A percentile compares a stretch with the other conserved stretches of the same genome.
phyloP scores from a whole-genome alignment of 2,888 invertebrate genomes.

The Spilarctia lutea region DNA sequence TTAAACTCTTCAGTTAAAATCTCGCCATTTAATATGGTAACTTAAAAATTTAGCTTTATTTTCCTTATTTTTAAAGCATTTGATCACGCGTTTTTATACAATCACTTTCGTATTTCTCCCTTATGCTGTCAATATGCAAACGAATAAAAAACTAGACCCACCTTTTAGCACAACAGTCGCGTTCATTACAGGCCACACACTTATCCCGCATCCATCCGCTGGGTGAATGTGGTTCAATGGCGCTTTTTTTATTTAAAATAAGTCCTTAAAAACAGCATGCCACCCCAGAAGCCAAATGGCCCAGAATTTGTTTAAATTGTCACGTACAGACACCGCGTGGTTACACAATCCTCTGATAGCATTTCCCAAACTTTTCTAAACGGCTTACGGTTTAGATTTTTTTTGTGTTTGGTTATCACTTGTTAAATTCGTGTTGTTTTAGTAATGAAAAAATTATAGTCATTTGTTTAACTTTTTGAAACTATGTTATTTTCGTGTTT shows the following conservation, averaged over 20 bases:
- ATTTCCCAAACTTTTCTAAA: constrained; percentile 67
- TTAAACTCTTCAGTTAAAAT: no score
- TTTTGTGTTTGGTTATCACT: background rate
- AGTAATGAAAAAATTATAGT: background rate
- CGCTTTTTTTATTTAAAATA: constrained; percentile 81
- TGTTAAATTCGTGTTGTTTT: background rate
- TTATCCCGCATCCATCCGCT: constrained; percentile 79
- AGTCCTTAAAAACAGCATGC: constrained; percentile 77
- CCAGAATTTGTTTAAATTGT: constrained; percentile 87
- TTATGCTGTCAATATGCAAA: constrained; percentile 45
- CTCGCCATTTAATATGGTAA: background rate
- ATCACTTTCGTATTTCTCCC: constrained; percentile 6
- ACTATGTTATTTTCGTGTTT: background rate
- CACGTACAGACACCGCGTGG: constrained; percentile 84
- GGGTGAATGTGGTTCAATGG: constrained; percentile 73
- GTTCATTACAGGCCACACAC: constrained; percentile 75
- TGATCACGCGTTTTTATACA: background rate
- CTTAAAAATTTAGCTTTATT: background rate
- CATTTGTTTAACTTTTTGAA: background rate
- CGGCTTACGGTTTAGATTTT: constrained; percentile 3
- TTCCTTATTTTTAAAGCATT: background rate
- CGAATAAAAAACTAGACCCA: constrained; percentile 41
- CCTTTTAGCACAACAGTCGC: constrained; percentile 46
- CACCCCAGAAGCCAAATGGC: constrained; percentile 86
- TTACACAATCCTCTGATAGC: constrained; percentile 75